phyloP scores from a whole-genome alignment of 2,888 invertebrate species.

The Stenotaenia linearis region DNA sequence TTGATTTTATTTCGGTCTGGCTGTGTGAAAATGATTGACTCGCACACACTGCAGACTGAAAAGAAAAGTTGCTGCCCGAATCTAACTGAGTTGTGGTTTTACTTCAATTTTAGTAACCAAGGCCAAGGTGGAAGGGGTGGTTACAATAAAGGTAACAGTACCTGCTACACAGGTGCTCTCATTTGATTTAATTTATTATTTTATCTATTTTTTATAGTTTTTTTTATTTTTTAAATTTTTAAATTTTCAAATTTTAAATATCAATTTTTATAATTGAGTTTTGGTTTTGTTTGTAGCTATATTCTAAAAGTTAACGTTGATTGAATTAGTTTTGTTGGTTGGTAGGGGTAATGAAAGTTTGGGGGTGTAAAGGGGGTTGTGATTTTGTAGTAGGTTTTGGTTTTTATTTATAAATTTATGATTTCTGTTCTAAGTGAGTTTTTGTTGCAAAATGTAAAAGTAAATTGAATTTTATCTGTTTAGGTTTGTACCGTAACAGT shows the following conservation, averaged over 20 bases:
- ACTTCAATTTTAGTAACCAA: conserved; percentile 72
- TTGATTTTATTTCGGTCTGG: neutral
- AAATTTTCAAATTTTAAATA: neutral
- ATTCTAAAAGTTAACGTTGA: too few species aligned
- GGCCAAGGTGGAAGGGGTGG: conserved; percentile 78
- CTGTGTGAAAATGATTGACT: neutral
- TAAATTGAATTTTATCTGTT: too few species aligned
- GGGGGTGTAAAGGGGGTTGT: too few species aligned
- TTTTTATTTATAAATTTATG: too few species aligned
- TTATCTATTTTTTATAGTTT: conserved; percentile 14
- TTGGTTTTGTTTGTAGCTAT: too few species aligned
- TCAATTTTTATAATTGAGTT: neutral
- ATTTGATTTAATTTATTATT: conserved; percentile 28
- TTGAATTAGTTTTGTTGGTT: neutral
- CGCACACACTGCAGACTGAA: neutral
- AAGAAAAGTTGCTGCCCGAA: neutral
- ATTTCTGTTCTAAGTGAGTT: too few species aligned
- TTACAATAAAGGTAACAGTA: conserved; percentile 94
- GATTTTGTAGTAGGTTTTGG: too few species aligned
- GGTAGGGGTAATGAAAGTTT: too few species aligned
- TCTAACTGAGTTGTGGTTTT: conserved; percentile 41
- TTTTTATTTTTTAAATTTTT: neutral
- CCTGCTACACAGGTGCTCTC: conserved; percentile 52
- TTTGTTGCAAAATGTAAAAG: too few species aligned
- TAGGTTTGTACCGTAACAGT: too few species aligned